These are phyloP conservation scores for Carpatolechia fugitivella DNA, from an alignment of 2,888 invertebrate genomes.

Conservation along the genomic window DNA sequence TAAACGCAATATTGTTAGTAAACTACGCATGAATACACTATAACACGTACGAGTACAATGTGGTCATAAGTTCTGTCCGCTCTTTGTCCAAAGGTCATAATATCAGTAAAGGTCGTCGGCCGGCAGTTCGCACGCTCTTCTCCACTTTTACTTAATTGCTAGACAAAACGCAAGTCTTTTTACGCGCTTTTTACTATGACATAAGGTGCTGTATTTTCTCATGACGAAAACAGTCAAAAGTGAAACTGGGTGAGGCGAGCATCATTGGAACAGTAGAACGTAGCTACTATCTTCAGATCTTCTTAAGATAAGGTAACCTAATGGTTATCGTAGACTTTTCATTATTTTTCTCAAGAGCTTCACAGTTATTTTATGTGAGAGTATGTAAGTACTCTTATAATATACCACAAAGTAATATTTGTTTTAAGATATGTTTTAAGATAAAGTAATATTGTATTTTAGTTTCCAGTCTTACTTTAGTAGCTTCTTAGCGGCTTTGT, in stretches of 20 bases:
- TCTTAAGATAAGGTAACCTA: not conserved
- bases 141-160: constrained; percentile 71
- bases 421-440: no score
- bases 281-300: no score
- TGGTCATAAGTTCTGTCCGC: not conserved
- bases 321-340: not conserved
- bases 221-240: constrained; percentile 53
- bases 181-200: constrained; percentile 58
- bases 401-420: no score
- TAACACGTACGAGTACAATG: no score
- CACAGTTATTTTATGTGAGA: not conserved
- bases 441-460: no score
- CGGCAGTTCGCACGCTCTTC: constrained; percentile 57
- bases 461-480: no score
- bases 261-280: constrained; percentile 15
- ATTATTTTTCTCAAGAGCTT: not conserved
- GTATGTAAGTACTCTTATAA: not conserved
- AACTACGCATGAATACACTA: no score
- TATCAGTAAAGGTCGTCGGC: constrained; percentile 34
- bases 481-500: no score
- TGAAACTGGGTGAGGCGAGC: constrained; percentile 50
- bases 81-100: constrained; percentile 16
- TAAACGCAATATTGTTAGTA: not conserved
- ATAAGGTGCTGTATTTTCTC: constrained; percentile 48
- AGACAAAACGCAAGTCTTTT: constrained; percentile 62